Percentiles rank a stretch among this genome's conserved stretches.
phyloP scores from a whole-genome alignment of 1,140 invertebrate genomes.

The Odontomachus brunneus region DNA sequence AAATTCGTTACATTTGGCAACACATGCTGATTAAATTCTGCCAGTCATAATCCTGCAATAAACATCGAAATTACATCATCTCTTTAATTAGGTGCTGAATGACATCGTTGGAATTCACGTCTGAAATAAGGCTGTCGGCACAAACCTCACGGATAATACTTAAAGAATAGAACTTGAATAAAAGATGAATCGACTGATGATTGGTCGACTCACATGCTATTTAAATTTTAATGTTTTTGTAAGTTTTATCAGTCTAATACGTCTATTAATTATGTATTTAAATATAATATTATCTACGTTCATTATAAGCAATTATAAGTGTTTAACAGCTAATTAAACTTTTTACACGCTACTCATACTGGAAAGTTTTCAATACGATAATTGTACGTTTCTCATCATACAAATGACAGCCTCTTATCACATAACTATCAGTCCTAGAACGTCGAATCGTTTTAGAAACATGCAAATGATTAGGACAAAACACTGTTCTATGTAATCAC shows the following conservation, averaged over 20 bases:
- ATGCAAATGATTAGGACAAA: constrained; percentile 20
- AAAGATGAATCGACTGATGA: no score
- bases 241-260: no score
- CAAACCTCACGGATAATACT: no score
- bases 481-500: background rate
- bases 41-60: background rate
- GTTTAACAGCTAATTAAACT: constrained; percentile 1
- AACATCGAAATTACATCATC: constrained; percentile 16
- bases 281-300: background rate
- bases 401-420: constrained; percentile 13
- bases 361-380: constrained; percentile 4
- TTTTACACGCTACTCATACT: constrained; percentile 4
- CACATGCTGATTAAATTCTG: background rate
- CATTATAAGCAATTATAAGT: background rate
- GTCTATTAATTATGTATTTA: background rate
- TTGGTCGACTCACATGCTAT: no score
- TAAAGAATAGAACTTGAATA: no score
- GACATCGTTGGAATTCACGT: background rate
- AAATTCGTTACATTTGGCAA: background rate
- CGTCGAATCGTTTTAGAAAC: background rate
- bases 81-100: background rate
- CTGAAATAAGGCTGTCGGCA: background rate
- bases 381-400: background rate
- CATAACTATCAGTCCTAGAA: background rate
- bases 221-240: no score